phyloP scores from a whole-genome alignment of 1,140 invertebrate species.

The Nasonia vitripennis region DNA sequence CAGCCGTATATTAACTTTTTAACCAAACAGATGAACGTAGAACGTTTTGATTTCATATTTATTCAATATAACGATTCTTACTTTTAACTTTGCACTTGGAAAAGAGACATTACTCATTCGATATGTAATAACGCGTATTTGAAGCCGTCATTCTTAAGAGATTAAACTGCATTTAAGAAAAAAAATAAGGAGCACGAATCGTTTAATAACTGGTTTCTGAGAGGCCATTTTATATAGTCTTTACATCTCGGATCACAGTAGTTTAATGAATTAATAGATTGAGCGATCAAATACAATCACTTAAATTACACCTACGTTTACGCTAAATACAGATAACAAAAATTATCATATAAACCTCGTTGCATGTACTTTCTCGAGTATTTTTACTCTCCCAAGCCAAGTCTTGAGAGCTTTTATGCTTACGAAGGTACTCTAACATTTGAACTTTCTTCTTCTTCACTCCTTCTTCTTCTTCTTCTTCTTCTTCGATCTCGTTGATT shows the following conservation, averaged over 20 bases:
- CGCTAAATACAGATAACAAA: slow-evolving; percentile 31
- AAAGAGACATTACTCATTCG: slow-evolving; percentile 26
- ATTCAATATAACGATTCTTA: slow-evolving; percentile 17
- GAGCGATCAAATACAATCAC: slow-evolving; percentile 49
- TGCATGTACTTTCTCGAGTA: slow-evolving; percentile 43
- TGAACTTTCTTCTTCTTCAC: slow-evolving; percentile 45
- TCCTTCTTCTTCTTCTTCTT: slow-evolving; percentile 40
- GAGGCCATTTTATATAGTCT: slow-evolving; percentile 43
- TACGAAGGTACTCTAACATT: slow-evolving; percentile 44
- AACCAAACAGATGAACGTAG: background rate
- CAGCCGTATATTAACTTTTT: background rate
- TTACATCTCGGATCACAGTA: slow-evolving; percentile 27
- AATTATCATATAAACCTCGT: slow-evolving; percentile 39
- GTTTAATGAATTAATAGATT: slow-evolving; percentile 26
- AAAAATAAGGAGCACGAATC: slow-evolving; percentile 30
- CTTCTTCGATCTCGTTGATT: slow-evolving; percentile 50
- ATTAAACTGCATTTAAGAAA: slow-evolving; percentile 47
- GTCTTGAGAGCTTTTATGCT: slow-evolving; percentile 32
- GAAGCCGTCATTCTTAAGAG: slow-evolving; percentile 35
- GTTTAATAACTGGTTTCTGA: slow-evolving; percentile 33
- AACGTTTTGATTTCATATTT: slow-evolving; percentile 23
- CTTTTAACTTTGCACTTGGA: slow-evolving; percentile 18
- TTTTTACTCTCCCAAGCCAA: slow-evolving; percentile 38
- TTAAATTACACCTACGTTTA: slow-evolving; percentile 41
- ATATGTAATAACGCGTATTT: slow-evolving; percentile 32